A percentile compares a stretch with the other conserved stretches of the same genome.
Conservation (phyloP, 2,113 vertebrate genomes). For the Plectropomus leopardus region DNA sequence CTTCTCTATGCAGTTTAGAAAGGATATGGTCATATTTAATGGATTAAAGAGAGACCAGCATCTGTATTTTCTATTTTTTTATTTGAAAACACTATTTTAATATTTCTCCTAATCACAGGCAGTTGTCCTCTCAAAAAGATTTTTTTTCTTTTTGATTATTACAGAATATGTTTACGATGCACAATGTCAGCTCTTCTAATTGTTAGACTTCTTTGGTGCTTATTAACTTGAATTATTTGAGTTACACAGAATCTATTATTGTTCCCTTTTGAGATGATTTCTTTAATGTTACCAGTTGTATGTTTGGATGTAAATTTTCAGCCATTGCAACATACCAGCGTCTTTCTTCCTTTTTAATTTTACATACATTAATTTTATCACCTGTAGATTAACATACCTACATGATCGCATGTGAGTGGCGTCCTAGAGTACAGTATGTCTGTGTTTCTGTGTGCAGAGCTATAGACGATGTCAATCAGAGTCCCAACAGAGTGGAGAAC, state of each 20-base stretch:
- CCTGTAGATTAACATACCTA: too few relatives aligned
- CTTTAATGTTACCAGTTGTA: too few relatives aligned
- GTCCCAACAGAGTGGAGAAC: conserved; percentile 88
- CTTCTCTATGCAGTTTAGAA: not conserved
- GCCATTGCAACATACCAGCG: too few relatives aligned
- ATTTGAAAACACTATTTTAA: not conserved
- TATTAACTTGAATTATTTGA: too few relatives aligned
- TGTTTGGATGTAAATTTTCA: too few relatives aligned
- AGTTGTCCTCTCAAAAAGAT: not conserved
- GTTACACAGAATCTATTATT: too few relatives aligned
- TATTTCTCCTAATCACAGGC: not conserved
- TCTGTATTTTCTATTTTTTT: not conserved
- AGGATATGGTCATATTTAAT: not conserved
- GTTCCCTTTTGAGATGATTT: too few relatives aligned
- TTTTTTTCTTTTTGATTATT: not conserved
- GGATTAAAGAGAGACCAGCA: too few relatives aligned
- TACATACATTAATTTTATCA: not conserved
- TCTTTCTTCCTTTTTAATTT: not conserved
- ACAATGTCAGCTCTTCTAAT: too few relatives aligned
- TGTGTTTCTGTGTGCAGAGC: conserved; percentile 81
- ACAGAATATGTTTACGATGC: too few relatives aligned
- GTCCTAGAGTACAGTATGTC: not conserved
- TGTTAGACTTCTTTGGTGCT: too few relatives aligned
- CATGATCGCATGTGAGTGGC: not conserved
- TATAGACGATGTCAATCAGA: conserved; percentile 90